Percentiles rank a stretch among this genome's conserved stretches.
Conservation (phyloP, 2,888 invertebrate species). For the Synanthedon formicaeformis region DNA sequence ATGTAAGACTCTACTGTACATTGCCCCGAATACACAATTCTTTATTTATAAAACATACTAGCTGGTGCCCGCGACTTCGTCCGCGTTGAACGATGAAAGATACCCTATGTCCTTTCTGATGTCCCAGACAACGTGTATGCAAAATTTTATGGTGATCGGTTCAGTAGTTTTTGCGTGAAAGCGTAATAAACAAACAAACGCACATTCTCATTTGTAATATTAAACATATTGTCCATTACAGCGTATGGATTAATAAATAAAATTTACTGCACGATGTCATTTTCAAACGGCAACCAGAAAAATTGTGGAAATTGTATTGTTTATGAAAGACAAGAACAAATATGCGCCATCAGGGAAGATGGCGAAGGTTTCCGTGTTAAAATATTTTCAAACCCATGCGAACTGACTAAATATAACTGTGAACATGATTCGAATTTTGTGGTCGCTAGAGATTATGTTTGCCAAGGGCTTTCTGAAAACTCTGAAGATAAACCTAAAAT, state of each 20-base stretch:
- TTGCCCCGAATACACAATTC: too few species aligned
- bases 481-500: background rate
- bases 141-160: too few species aligned
- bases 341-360: slow-evolving; percentile 36
- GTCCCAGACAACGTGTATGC: too few species aligned
- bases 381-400: slow-evolving; percentile 34
- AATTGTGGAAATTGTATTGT: background rate
- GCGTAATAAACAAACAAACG: too few species aligned
- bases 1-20: too few species aligned
- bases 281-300: slow-evolving; percentile 7
- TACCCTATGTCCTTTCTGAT: too few species aligned
- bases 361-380: slow-evolving; percentile 35
- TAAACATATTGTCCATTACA: slow-evolving; percentile 5
- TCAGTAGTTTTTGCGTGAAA: too few species aligned
- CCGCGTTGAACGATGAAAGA: too few species aligned
- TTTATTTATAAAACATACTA: too few species aligned
- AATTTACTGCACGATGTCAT: slow-evolving; percentile 26
- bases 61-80: too few species aligned
- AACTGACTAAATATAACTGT: slow-evolving; percentile 35
- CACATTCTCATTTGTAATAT: too few species aligned
- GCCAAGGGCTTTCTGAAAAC: slow-evolving; percentile 13
- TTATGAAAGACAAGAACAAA: slow-evolving; percentile 4
- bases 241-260: slow-evolving; percentile 30
- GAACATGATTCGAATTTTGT: slow-evolving; percentile 20
- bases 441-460: slow-evolving; percentile 31